Conservation (phyloP, 2,113 vertebrate species). For the Gymnorhina tibicen region DNA sequence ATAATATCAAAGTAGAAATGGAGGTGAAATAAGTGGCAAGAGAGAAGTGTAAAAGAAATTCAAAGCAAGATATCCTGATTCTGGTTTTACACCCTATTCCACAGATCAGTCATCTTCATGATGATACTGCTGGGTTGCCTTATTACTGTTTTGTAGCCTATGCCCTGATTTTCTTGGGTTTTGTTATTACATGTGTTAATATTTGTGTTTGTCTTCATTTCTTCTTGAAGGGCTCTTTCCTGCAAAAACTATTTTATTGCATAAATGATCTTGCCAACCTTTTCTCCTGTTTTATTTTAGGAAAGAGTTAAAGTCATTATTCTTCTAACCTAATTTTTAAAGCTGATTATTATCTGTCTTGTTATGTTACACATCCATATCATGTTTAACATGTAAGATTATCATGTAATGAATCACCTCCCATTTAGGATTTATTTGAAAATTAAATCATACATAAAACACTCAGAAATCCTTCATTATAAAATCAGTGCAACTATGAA, state of each 20-base stretch:
- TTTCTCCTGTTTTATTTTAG: neutral
- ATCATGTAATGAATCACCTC: neutral
- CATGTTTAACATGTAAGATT: conserved; percentile 6
- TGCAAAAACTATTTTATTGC: neutral
- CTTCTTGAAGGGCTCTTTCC: neutral
- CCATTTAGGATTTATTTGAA: conserved; percentile 33
- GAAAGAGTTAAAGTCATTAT: neutral
- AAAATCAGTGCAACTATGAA: neutral
- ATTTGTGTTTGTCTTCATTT: neutral
- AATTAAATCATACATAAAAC: conserved; percentile 18
- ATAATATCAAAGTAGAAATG: neutral
- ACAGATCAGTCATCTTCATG: neutral
- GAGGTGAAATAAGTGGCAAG: neutral
- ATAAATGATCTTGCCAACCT: neutral
- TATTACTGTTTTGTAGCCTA: neutral
- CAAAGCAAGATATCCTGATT: neutral
- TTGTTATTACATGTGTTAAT: neutral
- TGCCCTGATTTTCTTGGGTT: neutral
- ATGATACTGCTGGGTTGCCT: neutral
- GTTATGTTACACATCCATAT: neutral
- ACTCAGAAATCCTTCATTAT: neutral
- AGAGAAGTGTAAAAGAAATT: neutral
- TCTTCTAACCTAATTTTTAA: conserved; percentile 49
- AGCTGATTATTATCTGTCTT: conserved; percentile 51
- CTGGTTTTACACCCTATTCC: neutral